Evolutionary conservation across 1,140 invertebrate genomes (phyloP), one percentile per base, ranked within the genome.

Genomic region (Papilio aristodemus): DNA sequence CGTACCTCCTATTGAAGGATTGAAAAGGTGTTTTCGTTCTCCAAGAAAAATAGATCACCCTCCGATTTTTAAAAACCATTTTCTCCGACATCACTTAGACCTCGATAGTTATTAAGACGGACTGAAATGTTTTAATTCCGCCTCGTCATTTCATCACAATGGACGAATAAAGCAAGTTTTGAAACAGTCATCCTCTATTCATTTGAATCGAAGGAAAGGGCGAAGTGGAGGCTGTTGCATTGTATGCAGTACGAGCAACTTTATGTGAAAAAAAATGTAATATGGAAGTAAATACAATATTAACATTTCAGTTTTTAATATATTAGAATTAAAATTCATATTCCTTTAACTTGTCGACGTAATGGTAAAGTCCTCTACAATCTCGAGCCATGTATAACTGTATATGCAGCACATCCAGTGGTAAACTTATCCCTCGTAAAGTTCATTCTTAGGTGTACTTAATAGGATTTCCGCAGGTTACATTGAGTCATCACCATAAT

Each of bases 11-110:
- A 86, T 91, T 91, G 85, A 90, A 84, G 83, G 81, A 82, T 89
- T 91, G 84, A 91, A 91, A 84, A 91, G 89, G 89, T 91, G 89
- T 91, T 91, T 91, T 80, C 89, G 89, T 83, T 82, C 72, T 70
- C 74, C 76, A 74, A 77, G 75, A 87, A 90, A 80, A 89, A 88
- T 84, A 88, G 81, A 81, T 77, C 80, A 80, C 86, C 88, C 86
- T 84, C 86, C 81, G 78, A 70, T 80, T 86, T 87, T 85, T 78
- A 83, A 85, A 83, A 77, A 50, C 39, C 72, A 72, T 79, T 84
- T 78, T 78, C 82, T 81, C 77, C 75, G 79, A 67, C 72, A 85
- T 85, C 89, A 90, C 87, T 91, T 90, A 90, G 85, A 78, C 86
- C 83, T 86, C 83, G 89, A 91, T 91, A 91, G 89, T 91, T 90